These are phyloP conservation scores for Nephrotoma appendiculata DNA, from an alignment of 2,888 invertebrate species.

Conservation along the genomic window DNA sequence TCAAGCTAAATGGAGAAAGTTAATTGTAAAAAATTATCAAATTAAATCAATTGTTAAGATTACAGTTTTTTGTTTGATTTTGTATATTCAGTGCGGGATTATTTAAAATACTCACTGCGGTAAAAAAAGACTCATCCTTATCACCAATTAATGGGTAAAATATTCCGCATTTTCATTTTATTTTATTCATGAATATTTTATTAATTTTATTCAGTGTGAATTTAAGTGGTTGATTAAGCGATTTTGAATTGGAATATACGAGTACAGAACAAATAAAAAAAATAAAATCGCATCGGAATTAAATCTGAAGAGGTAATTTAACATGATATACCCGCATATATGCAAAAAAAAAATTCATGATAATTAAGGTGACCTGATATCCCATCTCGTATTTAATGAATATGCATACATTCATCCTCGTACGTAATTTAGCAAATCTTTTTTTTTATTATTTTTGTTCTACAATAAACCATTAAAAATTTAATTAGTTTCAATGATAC, in stretches of 20 bases:
- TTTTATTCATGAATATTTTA: not conserved
- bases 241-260: not conserved
- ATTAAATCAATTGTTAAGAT: not conserved
- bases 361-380: too few species aligned
- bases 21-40: not conserved
- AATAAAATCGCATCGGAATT: not conserved
- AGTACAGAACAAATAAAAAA: not conserved
- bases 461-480: too few species aligned
- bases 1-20: not conserved
- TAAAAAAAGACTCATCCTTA: not conserved
- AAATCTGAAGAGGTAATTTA: not conserved
- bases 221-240: slow-evolving; percentile 3
- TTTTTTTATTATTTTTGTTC: too few species aligned
- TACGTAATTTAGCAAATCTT: too few species aligned
- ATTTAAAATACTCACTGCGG: not conserved
- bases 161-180: not conserved
- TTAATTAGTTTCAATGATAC: too few species aligned
- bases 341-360: too few species aligned
- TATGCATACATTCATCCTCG: too few species aligned
- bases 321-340: not conserved
- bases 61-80: not conserved
- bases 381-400: too few species aligned
- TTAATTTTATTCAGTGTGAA: slow-evolving; percentile 2
- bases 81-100: too few species aligned
- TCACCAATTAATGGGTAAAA: not conserved